Conservation (phyloP, 2,113 vertebrate species). For the Otocyon megalotis region DNA sequence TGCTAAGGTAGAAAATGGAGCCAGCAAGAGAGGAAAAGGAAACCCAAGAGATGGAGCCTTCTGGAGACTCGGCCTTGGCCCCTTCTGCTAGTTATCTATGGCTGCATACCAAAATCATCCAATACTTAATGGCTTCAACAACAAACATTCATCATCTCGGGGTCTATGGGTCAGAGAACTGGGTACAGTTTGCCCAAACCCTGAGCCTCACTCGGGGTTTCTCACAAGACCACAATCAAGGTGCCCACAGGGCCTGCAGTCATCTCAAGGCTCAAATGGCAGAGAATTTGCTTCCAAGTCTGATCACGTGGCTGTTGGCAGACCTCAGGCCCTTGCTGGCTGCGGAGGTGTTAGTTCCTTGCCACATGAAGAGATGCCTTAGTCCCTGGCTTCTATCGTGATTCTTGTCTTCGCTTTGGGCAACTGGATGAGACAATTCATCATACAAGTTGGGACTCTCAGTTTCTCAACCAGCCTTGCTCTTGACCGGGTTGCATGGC, state of each 20-base stretch:
- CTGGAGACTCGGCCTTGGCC: neutral
- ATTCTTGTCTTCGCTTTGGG: neutral
- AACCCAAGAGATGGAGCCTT: neutral
- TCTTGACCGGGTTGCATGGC: neutral
- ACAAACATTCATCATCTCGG: neutral
- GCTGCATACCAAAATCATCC: neutral
- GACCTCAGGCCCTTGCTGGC: neutral
- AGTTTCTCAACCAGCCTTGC: neutral
- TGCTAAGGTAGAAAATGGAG: neutral
- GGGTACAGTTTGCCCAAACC: neutral
- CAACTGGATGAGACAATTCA: neutral
- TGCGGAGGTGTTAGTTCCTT: neutral
- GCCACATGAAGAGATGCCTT: neutral
- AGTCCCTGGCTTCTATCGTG: neutral
- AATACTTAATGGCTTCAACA: neutral
- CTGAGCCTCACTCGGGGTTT: neutral
- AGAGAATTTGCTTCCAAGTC: neutral
- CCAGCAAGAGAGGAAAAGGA: neutral
- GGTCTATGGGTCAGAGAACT: neutral
- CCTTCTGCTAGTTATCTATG: neutral
- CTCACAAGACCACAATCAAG: neutral
- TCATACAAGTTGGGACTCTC: neutral
- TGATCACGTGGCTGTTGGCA: neutral
- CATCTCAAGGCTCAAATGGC: neutral
- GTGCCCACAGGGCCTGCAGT: neutral